Conservation (phyloP, 1,140 invertebrate species). For the Lutraria rhynchaena region DNA sequence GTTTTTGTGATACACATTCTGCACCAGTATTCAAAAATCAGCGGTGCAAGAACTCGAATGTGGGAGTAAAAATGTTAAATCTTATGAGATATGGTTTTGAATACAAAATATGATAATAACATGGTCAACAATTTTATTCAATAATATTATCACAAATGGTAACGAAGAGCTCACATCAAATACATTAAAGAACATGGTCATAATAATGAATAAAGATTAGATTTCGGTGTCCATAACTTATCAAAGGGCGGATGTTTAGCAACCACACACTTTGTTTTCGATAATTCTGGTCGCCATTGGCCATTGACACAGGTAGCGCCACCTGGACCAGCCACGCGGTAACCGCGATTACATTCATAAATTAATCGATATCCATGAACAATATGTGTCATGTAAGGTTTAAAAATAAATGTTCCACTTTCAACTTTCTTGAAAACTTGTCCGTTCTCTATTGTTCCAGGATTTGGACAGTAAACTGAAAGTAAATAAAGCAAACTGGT, state of each 20-base stretch:
- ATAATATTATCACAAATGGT: too few relatives aligned
- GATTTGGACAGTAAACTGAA: conserved; percentile 72
- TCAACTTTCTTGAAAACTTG: conserved; percentile 66
- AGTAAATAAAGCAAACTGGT: too few relatives aligned
- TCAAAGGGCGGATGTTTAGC: conserved; percentile 47
- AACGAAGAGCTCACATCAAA: too few relatives aligned
- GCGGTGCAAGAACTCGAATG: too few relatives aligned
- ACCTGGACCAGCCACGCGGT: conserved; percentile 90
- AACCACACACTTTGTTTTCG: conserved; percentile 31
- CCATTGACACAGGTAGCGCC: conserved; percentile 96
- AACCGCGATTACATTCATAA: conserved; percentile 96
- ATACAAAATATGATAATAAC: too few relatives aligned
- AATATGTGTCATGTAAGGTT: conserved; percentile 71
- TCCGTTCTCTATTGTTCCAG: conserved; percentile 71
- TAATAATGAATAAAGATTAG: conserved; percentile 15
- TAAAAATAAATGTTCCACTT: conserved; percentile 68
- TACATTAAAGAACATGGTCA: too few relatives aligned
- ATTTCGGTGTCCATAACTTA: conserved; percentile 43
- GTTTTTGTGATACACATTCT: too few relatives aligned
- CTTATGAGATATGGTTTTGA: too few relatives aligned
- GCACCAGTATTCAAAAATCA: too few relatives aligned
- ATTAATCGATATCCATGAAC: conserved; percentile 87
- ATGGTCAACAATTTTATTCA: too few relatives aligned
- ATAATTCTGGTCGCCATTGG: conserved; percentile 88
- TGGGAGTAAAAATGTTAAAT: too few relatives aligned